Conservation (phyloP, 2,888 invertebrate species). For the Formica aserva region DNA sequence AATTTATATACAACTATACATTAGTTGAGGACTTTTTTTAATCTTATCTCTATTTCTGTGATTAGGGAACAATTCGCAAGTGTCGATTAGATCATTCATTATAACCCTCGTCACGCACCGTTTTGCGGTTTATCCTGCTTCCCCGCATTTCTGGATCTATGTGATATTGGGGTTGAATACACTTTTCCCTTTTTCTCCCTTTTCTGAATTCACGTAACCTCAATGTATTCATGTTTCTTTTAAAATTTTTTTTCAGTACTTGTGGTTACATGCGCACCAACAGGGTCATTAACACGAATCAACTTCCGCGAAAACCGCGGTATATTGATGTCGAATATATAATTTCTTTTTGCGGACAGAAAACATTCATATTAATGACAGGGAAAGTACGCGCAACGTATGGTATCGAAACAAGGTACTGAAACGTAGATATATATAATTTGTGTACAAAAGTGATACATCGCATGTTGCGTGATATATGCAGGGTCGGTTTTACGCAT, state of each 20-base stretch:
- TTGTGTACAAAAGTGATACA: background rate
- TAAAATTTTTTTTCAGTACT: conserved; percentile 5
- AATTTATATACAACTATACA: background rate
- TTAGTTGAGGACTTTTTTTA: conserved; percentile 44
- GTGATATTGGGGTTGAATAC: background rate
- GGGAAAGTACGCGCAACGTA: background rate
- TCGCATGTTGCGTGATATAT: background rate
- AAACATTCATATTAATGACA: conserved; percentile 34
- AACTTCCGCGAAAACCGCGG: conserved; percentile 24
- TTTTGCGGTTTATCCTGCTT: conserved; percentile 19
- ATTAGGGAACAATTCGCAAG: conserved; percentile 1
- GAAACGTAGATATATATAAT: conserved; percentile 5
- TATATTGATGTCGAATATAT: conserved; percentile 25
- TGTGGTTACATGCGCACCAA: conserved; percentile 10
- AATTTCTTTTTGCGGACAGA: conserved; percentile 9
- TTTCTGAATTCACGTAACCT: conserved; percentile 1
- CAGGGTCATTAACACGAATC: conserved; percentile 15
- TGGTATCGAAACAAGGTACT: conserved; percentile 11
- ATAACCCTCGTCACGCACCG: conserved; percentile 29
- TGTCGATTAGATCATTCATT: conserved; percentile 42
- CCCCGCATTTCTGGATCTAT: conserved; percentile 12
- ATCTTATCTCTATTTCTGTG: background rate
- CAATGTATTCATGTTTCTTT: background rate
- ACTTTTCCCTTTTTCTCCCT: background rate
- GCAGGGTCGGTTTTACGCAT: background rate